These are phyloP conservation scores for Silurus lanzhouensis DNA, from an alignment of 2,797 vertebrate genomes.

Conservation along the genomic window DNA sequence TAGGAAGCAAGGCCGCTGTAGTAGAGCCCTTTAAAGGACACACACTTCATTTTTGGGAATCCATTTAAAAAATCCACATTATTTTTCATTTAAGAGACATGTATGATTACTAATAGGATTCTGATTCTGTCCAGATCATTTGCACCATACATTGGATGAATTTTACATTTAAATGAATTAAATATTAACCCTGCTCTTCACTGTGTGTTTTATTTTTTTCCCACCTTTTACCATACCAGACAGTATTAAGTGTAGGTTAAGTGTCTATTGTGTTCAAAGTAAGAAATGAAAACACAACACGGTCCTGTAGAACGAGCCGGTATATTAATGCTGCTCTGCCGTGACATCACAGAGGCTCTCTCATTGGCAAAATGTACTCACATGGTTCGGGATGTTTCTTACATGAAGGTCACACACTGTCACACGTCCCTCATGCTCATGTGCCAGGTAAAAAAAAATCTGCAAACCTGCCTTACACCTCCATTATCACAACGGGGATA, in stretches of 20 bases:
- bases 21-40: background rate
- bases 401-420: conserved; percentile 8
- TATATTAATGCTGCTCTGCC: background rate
- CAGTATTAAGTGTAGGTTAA: background rate
- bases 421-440: background rate
- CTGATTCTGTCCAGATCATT: background rate
- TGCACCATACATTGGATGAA: background rate
- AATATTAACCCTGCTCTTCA: background rate
- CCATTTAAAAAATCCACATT: no score
- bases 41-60: background rate
- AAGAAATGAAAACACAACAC: background rate
- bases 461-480: no score
- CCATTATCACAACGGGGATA: background rate
- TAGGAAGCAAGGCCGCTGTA: background rate
- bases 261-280: background rate
- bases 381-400: background rate
- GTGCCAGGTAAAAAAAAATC: background rate
- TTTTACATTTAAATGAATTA: background rate
- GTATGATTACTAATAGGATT: background rate
- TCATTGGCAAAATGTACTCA: background rate
- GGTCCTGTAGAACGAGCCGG: background rate
- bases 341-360: background rate
- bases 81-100: no score
- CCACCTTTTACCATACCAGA: background rate
- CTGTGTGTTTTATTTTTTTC: background rate